Evolutionary conservation across 1,140 invertebrate species (phyloP).

Genomic region (Lasioglossum baleicum): DNA sequence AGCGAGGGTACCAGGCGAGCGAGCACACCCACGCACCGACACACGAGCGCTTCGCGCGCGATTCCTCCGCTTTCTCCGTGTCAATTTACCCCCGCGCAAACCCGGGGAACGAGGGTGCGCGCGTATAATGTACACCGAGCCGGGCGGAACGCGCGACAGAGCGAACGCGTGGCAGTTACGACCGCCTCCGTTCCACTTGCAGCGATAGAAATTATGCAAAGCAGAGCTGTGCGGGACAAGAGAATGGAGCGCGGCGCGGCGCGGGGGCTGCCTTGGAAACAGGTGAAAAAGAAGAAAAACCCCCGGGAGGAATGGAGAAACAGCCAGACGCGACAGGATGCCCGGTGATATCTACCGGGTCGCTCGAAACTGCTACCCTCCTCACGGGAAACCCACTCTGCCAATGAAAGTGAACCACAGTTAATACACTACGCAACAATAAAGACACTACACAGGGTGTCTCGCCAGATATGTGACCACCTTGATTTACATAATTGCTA

Average conservation of each 20-base stretch:
- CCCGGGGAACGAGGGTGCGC: background rate
- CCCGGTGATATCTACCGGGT: background rate
- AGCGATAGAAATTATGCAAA: slow-evolving; percentile 69
- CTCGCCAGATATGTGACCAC: too few species aligned
- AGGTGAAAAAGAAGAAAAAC: slow-evolving; percentile 26
- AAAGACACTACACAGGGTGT: too few species aligned
- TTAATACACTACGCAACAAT: too few species aligned
- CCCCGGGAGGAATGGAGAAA: background rate
- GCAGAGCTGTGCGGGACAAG: slow-evolving; percentile 45
- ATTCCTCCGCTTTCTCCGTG: slow-evolving; percentile 17
- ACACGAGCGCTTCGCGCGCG: background rate
- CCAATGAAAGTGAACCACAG: background rate
- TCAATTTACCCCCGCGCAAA: slow-evolving; percentile 37
- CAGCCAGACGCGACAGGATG: background rate
- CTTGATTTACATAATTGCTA: too few species aligned
- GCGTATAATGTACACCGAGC: slow-evolving; percentile 34
- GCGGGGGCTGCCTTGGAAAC: slow-evolving; percentile 31
- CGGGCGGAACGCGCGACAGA: slow-evolving; percentile 30
- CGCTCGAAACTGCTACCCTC: background rate
- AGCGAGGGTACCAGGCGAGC: too few species aligned
- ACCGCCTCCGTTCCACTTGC: slow-evolving; percentile 56
- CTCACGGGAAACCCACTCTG: background rate
- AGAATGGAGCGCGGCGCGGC: slow-evolving; percentile 17
- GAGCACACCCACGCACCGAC: too few species aligned
- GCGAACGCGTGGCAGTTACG: slow-evolving; percentile 50